Conservation (phyloP, 2,797 vertebrate genomes). For the Ara ararauna region DNA sequence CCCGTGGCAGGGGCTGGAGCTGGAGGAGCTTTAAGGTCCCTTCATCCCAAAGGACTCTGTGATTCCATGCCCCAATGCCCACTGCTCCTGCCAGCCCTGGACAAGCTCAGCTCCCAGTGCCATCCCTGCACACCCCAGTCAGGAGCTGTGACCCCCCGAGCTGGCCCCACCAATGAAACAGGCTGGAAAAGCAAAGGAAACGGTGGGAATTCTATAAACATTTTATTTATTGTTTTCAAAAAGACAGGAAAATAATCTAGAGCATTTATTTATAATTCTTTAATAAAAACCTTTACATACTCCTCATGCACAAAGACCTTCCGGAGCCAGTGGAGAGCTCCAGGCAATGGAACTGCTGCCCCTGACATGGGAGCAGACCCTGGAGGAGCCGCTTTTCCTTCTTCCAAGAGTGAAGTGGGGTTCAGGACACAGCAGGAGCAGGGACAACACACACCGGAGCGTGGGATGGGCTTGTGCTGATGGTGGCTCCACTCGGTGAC, state of each 20-base stretch:
- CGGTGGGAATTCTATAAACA: slow-evolving; percentile 73
- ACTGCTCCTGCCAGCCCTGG: not conserved
- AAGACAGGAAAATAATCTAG: slow-evolving; percentile 83
- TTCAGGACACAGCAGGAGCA: not conserved
- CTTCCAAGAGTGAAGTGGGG: not conserved
- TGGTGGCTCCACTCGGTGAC: too few species aligned
- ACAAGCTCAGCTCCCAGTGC: not conserved
- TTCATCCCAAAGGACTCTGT: not conserved
- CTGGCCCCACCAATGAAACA: not conserved
- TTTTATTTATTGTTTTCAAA: slow-evolving; percentile 79
- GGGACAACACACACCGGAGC: not conserved
- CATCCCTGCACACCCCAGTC: too few species aligned
- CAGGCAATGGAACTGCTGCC: not conserved
- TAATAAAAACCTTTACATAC: slow-evolving; percentile 82
- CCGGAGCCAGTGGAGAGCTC: not conserved
- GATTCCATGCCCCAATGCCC: not conserved
- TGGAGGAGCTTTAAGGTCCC: not conserved
- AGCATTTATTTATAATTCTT: slow-evolving; percentile 79
- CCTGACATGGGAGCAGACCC: not conserved
- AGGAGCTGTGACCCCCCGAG: not conserved
- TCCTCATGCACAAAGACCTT: slow-evolving; percentile 75
- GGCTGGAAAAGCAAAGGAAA: slow-evolving; percentile 12
- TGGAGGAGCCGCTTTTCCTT: not conserved
- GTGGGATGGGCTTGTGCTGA: too few species aligned
- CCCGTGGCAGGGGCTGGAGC: too few species aligned